A percentile compares a stretch with the other conserved stretches of the same genome.
These are phyloP conservation scores for Alcis repandata DNA, from an alignment of 2,888 invertebrate genomes.

Conservation along the genomic window DNA sequence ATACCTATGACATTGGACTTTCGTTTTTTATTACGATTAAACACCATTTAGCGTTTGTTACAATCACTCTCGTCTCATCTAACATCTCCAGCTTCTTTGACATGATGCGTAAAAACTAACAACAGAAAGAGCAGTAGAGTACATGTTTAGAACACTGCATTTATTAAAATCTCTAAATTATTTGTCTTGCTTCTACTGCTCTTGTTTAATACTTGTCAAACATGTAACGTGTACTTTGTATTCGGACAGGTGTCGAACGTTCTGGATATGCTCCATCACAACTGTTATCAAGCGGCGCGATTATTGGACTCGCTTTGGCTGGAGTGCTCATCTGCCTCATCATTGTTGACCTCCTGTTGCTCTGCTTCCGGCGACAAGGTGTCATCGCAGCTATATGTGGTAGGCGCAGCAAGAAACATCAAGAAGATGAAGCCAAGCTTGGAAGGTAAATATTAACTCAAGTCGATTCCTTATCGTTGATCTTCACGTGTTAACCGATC, in stretches of 20 bases:
- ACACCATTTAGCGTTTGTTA: slow-evolving; percentile 68
- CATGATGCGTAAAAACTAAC: slow-evolving; percentile 82
- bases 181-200: slow-evolving; percentile 70
- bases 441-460: slow-evolving; percentile 89
- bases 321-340: slow-evolving; percentile 93
- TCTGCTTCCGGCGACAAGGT: slow-evolving; percentile 89
- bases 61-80: slow-evolving; percentile 78
- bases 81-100: slow-evolving; percentile 79
- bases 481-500: slow-evolving; percentile 33
- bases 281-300: slow-evolving; percentile 90
- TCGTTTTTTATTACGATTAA: slow-evolving; percentile 21
- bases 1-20: slow-evolving; percentile 51
- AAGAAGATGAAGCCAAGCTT: slow-evolving; percentile 93
- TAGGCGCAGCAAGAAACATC: slow-evolving; percentile 89
- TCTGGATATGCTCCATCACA: slow-evolving; percentile 83
- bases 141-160: slow-evolving; percentile 44
- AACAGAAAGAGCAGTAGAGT: slow-evolving; percentile 72
- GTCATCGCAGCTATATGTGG: slow-evolving; percentile 90
- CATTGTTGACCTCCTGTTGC: slow-evolving; percentile 94
- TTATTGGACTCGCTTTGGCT: slow-evolving; percentile 94
- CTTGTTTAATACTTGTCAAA: slow-evolving; percentile 46
- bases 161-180: slow-evolving; percentile 27
- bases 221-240: slow-evolving; percentile 49
- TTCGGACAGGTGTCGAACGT: slow-evolving; percentile 77
- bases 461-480: neutral